Percentiles rank a stretch among this genome's conserved stretches.
Conservation (phyloP, 2,888 invertebrate species). For the Parnassius smintheus region DNA sequence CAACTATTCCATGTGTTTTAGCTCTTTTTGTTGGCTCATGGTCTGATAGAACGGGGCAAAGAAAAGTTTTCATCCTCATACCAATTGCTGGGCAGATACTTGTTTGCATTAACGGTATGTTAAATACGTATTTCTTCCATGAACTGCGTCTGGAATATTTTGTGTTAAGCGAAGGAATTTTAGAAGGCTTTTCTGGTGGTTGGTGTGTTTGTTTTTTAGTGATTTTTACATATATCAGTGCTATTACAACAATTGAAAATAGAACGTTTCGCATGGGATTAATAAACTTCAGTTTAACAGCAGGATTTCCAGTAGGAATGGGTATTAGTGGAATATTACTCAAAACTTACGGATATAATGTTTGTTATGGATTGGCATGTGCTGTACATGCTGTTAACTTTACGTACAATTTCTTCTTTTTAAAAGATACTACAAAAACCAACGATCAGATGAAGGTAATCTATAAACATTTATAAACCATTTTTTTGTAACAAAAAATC, state of each 20-base stretch:
- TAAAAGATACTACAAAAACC: constrained; percentile 82
- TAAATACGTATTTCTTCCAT: constrained; percentile 88
- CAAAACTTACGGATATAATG: constrained; percentile 87
- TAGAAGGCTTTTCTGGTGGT: constrained; percentile 88
- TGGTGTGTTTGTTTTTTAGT: constrained; percentile 92
- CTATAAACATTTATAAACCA: not conserved
- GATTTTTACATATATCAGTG: constrained; percentile 90
- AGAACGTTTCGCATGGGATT: constrained; percentile 92
- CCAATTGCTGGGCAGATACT: constrained; percentile 87
- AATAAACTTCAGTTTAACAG: constrained; percentile 90
- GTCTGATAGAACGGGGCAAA: constrained; percentile 84
- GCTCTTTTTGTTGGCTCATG: constrained; percentile 90
- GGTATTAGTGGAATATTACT: constrained; percentile 88
- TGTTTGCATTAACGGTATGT: constrained; percentile 85
- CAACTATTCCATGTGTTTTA: constrained; percentile 86
- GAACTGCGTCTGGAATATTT: constrained; percentile 87
- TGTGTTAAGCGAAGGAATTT: constrained; percentile 86
- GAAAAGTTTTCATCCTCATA: constrained; percentile 88
- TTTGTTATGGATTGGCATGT: constrained; percentile 86
- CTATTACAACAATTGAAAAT: constrained; percentile 88
- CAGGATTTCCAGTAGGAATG: constrained; percentile 93
- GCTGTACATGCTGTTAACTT: constrained; percentile 84
- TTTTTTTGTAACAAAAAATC: too few relatives aligned
- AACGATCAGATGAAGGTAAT: constrained; percentile 59
- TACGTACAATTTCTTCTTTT: constrained; percentile 83